Base-by-base conservation (phyloP, 2,888 invertebrate genomes). In the Watsonalla binaria region DNA sequence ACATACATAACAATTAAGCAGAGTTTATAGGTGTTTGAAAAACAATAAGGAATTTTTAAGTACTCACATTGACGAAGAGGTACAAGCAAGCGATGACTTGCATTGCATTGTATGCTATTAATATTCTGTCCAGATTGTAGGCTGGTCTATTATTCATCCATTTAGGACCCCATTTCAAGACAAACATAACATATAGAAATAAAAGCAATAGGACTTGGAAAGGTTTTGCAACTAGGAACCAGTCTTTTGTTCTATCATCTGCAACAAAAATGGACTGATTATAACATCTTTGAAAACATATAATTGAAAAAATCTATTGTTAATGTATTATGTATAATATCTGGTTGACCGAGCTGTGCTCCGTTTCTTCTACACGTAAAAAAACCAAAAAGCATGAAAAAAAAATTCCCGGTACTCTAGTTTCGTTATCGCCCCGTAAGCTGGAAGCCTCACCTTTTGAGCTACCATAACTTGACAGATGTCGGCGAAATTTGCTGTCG, bases 151-250 rank as follows among this genome's bases (percentile, higher is more conserved):
- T 86, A 54, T 92, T 91, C 96, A 96, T 96, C 73, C 93, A 90
- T 46, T 88, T 84, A 0, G 96, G 97, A 0, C 97, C 96, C 73
- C 93, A 86, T 68, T 92, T 92, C 33, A 93, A 83, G 0, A 96
- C 94, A 65, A 96, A 93, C 66, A 93, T 89, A 11, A 96, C 84
- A 75, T 97, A 97, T 0, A 91, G 54, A 0, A 82, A 78, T 6
- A 93, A 79, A 13, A 96, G 62, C 0, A 80, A 50, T 0, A 94
- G 4, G 0, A 92, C 91, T 53, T 94, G 93, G 74, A 93, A 92
- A 5, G 96, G 94, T 42, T 93, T 92, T 0, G 92, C 88, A 68
- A 95, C 92, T 45, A 97, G 76, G 5, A 93, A 92, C 92, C 93
- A 94, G 53, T 90, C 82, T 59, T 93, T 92, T 6, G 94, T 94